Base-by-base conservation (phyloP, 2,113 vertebrate species). In the Chaenocephalus aceratus region DNA sequence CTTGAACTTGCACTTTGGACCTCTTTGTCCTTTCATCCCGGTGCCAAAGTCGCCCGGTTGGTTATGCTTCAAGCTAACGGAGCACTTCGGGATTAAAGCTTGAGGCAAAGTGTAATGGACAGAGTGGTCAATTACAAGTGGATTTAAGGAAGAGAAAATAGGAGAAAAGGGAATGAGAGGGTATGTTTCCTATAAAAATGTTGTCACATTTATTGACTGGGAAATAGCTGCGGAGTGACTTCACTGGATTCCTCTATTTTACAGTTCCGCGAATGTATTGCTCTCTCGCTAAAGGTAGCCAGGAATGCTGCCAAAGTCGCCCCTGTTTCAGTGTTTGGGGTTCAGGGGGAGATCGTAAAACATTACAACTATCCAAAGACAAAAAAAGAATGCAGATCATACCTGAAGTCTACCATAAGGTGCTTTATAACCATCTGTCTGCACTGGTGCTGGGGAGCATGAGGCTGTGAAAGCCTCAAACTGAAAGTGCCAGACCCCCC, bases 181-280 rank as follows among this genome's bases (percentile, higher is more conserved):
- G 84, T 88, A 92, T 84, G 92, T 88, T 93, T 93, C 91, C 89
- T 76, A 89, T 89, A 79, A 79, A 87, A 88, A 87, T 82, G 70
- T 82, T 93, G 94, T 94, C 92, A 94, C 92, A 86, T 94, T 94
- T 93, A 94, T 92, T 84, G 89, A 80, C 91, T 90, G 86, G 86
- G 89, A 93, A 93, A 92, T 93, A 91, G 90, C 90, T 93, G 36
- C 72, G 48, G 65, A 79, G 85, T 95, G 91, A 94, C 90, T 89
- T 93, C 93, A 93, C 72, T 74, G 60, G 89, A 92, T 93, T 93
- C 92, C 88, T 84, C 71, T 49, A 30, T 85, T 92, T 93, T 90
- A 89, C 83, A 78, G 88, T 90, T 92, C 87, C 86, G 77, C 81
- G 75, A 91, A 89, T 80, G 72, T 77, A 86, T 66, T 69, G 72